Evolutionary conservation across 2,797 vertebrate species (phyloP), one percentile per base, ranked within the genome.

Genomic region (Podarcis lilfordi): DNA sequence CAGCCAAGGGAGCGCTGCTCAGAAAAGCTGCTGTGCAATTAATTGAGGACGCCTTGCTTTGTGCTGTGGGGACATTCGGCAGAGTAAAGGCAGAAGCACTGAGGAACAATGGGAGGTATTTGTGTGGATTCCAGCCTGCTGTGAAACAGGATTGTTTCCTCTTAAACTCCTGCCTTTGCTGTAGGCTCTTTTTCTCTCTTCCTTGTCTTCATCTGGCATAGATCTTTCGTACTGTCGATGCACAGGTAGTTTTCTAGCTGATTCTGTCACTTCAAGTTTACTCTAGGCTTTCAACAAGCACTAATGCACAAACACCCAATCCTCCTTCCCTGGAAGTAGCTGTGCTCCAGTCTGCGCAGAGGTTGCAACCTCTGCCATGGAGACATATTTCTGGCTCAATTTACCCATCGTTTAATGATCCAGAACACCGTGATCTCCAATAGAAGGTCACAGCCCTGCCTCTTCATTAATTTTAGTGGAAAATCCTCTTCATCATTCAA

Each of bases 391-490:
- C 64, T 76, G 43, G 55, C 11, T 89, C 80, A 85, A 1, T 37
- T 64, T 15, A 9, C 79, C 77, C 76, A 35, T 72, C 90, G 32
- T 21, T 86, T 84, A 82, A 86, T 35, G 88, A 75, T 59, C 80
- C 5, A 50, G 66, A 55, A 19, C 64, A 75, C 0, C 11, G 13
- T 66, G 21, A 50, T 21, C 23, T 37, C 55, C 55, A 69, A 15
- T 69, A 80, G 4, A 74, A 82, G 91, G 43, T 25, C 66, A 6
- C 43, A 19, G 1, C 4, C 17, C 59, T 29, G n/a, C 21, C n/a
- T 68, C 89, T 88, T 81, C 89, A 72, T 80, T 85, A 91, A 92
- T 21, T 45, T 11, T 25, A 79, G 69, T 15, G 77, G 40, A 8
- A 23, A 91, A 9, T 8, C 72, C 9, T 19, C 25, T 40, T 43